A percentile compares a stretch with the other conserved stretches of the same genome.
These are phyloP conservation scores for Drosophila melanogaster DNA, from an alignment of 1,140 invertebrate genomes.

Conservation along the genomic window Release_6_plus_ISO1_MT NT_033777.3:21982001-21982500, in stretches of 20 bases:
- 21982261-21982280: constrained; percentile 6
- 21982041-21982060: constrained; percentile 22
- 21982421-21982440: constrained; percentile 82
- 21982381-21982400: constrained; percentile 60
- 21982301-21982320: constrained; percentile 54
- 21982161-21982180: constrained; percentile 22
- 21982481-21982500: constrained; percentile 8
- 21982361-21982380: constrained; percentile 60
- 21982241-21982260: constrained; percentile 1
- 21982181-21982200: background rate
- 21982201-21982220: too few species aligned
- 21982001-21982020: constrained; percentile 66
- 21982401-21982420: constrained; percentile 69
- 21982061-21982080: constrained; percentile 71
- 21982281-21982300: constrained; percentile 20
- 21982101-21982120: constrained; percentile 22
- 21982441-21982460: constrained; percentile 69
- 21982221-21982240: background rate
- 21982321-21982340: constrained; percentile 63
- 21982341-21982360: constrained; percentile 61
- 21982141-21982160: constrained; percentile 21
- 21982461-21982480: constrained; percentile 52
- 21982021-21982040: constrained; percentile 59
- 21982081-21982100: constrained; percentile 40
- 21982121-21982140: constrained; percentile 20